Evolutionary conservation across 2,113 vertebrate genomes (phyloP).

Genomic region (Oncorhynchus gorbuscha): DNA sequence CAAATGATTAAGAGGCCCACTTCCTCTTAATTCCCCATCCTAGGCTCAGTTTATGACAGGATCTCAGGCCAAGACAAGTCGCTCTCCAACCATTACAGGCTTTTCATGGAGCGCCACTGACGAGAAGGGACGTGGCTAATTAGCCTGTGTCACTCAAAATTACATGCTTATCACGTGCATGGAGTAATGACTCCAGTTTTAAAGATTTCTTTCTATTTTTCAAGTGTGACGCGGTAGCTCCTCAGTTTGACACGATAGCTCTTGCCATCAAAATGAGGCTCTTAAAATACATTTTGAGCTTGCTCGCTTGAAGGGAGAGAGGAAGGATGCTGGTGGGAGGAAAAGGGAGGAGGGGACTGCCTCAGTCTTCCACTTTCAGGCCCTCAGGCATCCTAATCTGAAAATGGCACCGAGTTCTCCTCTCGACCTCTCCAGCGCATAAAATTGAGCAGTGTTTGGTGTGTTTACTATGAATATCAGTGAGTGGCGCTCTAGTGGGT

Average conservation of each 20-base stretch:
- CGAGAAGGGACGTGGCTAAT: conserved; percentile 70
- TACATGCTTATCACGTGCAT: conserved; percentile 77
- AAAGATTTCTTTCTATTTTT: conserved; percentile 51
- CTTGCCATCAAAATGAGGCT: conserved; percentile 58
- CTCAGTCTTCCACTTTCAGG: conserved; percentile 42
- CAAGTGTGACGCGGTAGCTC: conserved; percentile 50
- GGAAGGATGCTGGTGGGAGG: not conserved
- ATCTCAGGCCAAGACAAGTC: conserved; percentile 39
- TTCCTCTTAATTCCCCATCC: conserved; percentile 28
- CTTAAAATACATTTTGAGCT: conserved; percentile 54
- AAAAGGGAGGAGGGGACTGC: conserved; percentile 18
- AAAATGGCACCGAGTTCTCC: conserved; percentile 7
- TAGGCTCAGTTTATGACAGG: conserved; percentile 58
- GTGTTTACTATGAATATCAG: conserved; percentile 47
- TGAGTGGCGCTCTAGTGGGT: conserved; percentile 43
- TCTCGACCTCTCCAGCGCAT: conserved; percentile 58
- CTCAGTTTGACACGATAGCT: conserved; percentile 53
- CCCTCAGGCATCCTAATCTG: conserved; percentile 49
- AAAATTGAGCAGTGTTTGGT: conserved; percentile 58
- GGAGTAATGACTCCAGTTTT: conserved; percentile 74
- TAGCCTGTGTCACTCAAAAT: conserved; percentile 71
- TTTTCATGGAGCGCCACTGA: conserved; percentile 56
- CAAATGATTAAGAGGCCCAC: conserved; percentile 59
- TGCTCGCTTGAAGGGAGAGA: conserved; percentile 13
- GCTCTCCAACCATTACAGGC: conserved; percentile 55